These are phyloP conservation scores for Tachina lurida DNA, from an alignment of 2,888 invertebrate species.

Conservation along the genomic window DNA sequence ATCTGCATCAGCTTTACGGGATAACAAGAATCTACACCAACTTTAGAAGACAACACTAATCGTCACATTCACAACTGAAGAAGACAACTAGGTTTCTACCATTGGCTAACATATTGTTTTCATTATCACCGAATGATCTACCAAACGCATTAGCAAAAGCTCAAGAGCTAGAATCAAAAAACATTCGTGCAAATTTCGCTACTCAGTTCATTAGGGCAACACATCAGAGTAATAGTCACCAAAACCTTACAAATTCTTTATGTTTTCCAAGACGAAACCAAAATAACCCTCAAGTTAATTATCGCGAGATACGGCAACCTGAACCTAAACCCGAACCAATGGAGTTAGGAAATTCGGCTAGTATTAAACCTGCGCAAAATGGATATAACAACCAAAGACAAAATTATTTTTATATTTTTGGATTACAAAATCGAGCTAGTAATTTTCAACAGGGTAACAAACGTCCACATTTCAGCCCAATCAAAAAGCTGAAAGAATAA, in stretches of 20 bases:
- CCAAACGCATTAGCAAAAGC: conserved; percentile 54
- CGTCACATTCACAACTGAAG: too few relatives aligned
- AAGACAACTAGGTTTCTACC: neutral
- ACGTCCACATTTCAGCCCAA: neutral
- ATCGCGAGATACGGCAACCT: neutral
- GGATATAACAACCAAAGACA: neutral
- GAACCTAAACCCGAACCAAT: neutral
- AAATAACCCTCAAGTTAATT: neutral
- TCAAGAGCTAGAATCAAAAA: conserved; percentile 31
- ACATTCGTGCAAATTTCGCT: conserved; percentile 24
- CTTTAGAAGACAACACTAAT: too few relatives aligned
- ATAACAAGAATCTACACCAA: too few relatives aligned
- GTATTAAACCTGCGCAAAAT: neutral
- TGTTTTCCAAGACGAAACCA: neutral
- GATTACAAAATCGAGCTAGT: conserved; percentile 11
- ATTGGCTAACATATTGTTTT: conserved; percentile 55
- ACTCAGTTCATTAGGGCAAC: conserved; percentile 6
- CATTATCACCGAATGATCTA: conserved; percentile 45
- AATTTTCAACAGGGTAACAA: neutral
- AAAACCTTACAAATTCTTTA: neutral
- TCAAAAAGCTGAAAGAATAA: too few relatives aligned
- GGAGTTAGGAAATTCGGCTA: neutral
- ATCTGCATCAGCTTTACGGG: too few relatives aligned
- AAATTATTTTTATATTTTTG: conserved; percentile 15
- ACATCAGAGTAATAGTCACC: conserved; percentile 2